Percentiles rank a stretch among this genome's conserved stretches.
These are phyloP conservation scores for Alviniconcha marisindica DNA, from an alignment of 1,140 invertebrate species.

Conservation along the genomic window DNA sequence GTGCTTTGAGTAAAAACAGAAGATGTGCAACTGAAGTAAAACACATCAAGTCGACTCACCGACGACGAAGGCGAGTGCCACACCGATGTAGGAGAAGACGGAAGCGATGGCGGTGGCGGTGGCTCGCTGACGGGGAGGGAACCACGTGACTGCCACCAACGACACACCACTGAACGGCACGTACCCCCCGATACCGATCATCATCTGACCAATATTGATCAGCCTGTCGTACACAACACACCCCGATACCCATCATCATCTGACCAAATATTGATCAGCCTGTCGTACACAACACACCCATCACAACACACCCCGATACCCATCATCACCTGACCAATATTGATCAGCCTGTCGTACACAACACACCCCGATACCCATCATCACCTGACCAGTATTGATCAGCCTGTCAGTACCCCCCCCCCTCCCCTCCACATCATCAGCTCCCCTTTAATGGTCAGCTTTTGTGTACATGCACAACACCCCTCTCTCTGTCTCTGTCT, in stretches of 20 bases:
- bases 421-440: no score
- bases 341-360: conserved; percentile 64
- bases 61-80: conserved; percentile 36
- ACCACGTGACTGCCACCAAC: conserved; percentile 65
- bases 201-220: conserved; percentile 57
- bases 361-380: not conserved
- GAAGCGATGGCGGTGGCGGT: conserved; percentile 68
- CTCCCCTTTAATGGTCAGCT: no score
- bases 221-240: conserved; percentile 57
- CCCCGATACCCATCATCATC: not conserved
- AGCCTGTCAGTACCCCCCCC: no score
- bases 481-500: no score
- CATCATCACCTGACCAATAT: conserved; percentile 61
- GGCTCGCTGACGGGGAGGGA: conserved; percentile 65
- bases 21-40: no score
- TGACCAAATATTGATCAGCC: no score
- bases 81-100: conserved; percentile 56
- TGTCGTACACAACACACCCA: no score
- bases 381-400: no score
- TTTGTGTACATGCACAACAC: no score
- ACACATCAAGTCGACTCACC: no score
- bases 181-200: conserved; percentile 71
- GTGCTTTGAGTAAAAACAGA: no score
- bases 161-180: conserved; percentile 67
- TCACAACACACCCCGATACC: conserved; percentile 72